phyloP scores from a whole-genome alignment of 92 coral and sea anemone species.

The Siderastrea radians region DNA sequence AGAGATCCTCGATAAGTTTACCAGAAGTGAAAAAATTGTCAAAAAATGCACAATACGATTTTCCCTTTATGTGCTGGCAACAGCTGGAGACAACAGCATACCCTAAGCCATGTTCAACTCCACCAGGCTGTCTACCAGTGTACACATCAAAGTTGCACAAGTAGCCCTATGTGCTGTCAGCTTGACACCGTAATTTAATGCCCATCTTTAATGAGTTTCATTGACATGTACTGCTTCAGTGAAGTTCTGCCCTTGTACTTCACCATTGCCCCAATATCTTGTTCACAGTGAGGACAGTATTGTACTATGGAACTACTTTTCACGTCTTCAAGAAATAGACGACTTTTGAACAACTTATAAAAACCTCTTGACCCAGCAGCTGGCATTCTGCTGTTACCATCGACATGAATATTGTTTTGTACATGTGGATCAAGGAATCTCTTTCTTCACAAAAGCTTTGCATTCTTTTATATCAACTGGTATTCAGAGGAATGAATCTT shows the following conservation, averaged over 20 bases:
- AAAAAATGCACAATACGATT: conserved; percentile 21
- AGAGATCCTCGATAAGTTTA: conserved; percentile 20
- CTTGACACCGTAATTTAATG: conserved; percentile 39
- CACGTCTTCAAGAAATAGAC: conserved; percentile 45
- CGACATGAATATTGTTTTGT: conserved; percentile 8
- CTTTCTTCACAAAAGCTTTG: background rate
- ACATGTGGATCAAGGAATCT: conserved; percentile 24
- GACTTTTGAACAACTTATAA: conserved; percentile 56
- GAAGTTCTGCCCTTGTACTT: conserved; percentile 45
- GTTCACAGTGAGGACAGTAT: conserved; percentile 36
- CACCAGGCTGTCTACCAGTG: conserved; percentile 26
- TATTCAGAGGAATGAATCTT: conserved; percentile 11
- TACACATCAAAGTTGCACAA: conserved; percentile 50
- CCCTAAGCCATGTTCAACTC: conserved; percentile 11
- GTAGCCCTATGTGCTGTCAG: conserved; percentile 24
- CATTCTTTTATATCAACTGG: background rate
- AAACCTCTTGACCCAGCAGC: conserved; percentile 12
- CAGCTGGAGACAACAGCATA: conserved; percentile 22
- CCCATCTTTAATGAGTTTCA: conserved; percentile 62
- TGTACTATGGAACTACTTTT: background rate
- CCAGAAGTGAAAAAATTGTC: conserved; percentile 49
- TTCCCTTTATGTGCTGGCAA: conserved; percentile 27
- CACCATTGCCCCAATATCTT: conserved; percentile 42
- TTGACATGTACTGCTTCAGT: conserved; percentile 47
- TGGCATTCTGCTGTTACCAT: conserved; percentile 67